Conservation (phyloP, 2,113 vertebrate genomes). For the Poeciliopsis occidentalis region DNA sequence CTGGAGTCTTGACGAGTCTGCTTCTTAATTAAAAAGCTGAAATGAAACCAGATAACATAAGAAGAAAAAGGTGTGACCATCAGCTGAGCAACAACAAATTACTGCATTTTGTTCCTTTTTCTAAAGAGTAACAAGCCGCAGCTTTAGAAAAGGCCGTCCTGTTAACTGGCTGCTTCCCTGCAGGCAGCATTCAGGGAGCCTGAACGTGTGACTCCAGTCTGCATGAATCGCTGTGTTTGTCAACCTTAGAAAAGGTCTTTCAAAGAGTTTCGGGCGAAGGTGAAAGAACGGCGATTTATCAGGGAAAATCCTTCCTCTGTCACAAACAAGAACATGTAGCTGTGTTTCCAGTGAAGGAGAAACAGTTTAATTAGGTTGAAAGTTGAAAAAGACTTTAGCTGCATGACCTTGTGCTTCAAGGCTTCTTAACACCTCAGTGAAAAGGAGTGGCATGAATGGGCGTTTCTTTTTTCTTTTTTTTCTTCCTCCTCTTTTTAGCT, state of each 20-base stretch:
- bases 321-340: neutral
- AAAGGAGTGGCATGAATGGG: conserved; percentile 42
- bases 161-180: neutral
- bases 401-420: conserved; percentile 19
- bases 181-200: neutral
- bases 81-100: neutral
- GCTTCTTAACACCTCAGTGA: conserved; percentile 7
- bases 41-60: conserved; percentile 7
- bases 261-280: conserved; percentile 36
- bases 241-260: conserved; percentile 65
- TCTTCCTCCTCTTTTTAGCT: conserved; percentile 8
- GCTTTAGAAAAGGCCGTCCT: neutral
- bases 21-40: conserved; percentile 31
- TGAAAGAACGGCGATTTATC: neutral
- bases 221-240: conserved; percentile 27
- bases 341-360: neutral
- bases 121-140: neutral
- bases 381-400: neutral
- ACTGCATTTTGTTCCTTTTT: conserved; percentile 10
- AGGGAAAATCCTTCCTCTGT: conserved; percentile 26
- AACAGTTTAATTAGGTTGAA: neutral
- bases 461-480: conserved; percentile 14
- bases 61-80: neutral
- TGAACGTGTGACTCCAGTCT: neutral
- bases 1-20: conserved; percentile 21